A percentile compares a stretch with the other conserved stretches of the same genome.
These are phyloP conservation scores for Umimayanthus chanpuru DNA, from an alignment of 92 coral and sea anemone genomes.

Conservation along the genomic window DNA sequence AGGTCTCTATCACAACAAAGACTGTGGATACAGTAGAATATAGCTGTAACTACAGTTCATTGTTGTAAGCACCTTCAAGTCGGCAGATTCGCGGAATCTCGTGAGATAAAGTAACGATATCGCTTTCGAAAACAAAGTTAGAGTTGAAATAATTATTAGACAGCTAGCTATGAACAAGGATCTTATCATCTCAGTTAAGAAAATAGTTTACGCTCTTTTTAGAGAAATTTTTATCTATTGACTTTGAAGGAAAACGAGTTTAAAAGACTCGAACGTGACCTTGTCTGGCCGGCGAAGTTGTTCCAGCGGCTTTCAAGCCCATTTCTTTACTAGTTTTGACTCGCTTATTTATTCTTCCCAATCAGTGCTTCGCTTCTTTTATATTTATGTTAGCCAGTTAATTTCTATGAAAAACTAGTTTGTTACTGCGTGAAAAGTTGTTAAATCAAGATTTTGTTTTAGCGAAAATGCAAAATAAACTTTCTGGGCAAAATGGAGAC, in stretches of 20 bases:
- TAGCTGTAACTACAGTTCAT: background rate
- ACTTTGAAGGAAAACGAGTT: background rate
- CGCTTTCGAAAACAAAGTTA: background rate
- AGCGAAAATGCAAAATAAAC: background rate
- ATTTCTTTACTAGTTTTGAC: background rate
- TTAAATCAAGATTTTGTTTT: background rate
- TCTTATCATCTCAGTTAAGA: background rate
- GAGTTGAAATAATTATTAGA: background rate
- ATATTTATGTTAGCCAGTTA: background rate
- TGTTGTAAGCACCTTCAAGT: slow-evolving; percentile 7
- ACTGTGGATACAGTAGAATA: too few species aligned
- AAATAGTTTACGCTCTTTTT: background rate
- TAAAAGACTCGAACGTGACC: background rate
- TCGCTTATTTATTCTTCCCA: background rate
- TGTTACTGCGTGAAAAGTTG: background rate
- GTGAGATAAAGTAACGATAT: background rate
- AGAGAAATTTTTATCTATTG: background rate
- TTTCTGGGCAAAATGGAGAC: background rate
- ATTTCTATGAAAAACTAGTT: background rate
- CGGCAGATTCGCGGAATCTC: background rate
- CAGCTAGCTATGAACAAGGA: background rate
- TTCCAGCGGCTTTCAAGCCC: background rate
- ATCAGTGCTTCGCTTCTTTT: background rate
- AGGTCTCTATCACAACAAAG: too few species aligned
- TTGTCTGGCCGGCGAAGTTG: background rate